Percentiles rank a stretch among this genome's conserved stretches.
phyloP scores from a whole-genome alignment of 2,888 invertebrate species.

The Apodemia mormo region DNA sequence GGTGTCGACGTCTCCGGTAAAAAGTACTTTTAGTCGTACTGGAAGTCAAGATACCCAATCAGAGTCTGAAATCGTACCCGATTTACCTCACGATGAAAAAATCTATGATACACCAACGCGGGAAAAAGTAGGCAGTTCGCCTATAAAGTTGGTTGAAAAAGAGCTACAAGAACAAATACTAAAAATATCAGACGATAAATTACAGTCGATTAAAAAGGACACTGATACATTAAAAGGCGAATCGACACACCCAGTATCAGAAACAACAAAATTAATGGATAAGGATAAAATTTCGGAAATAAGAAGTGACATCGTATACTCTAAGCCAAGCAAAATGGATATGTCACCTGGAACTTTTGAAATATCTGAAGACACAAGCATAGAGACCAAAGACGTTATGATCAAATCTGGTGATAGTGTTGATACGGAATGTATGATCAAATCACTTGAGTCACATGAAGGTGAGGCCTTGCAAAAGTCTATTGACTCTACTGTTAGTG shows the following conservation, averaged over 20 bases:
- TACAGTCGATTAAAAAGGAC: constrained; percentile 56
- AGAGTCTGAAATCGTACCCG: constrained; percentile 78
- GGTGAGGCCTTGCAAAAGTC: constrained; percentile 77
- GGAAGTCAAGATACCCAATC: constrained; percentile 82
- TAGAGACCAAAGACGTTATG: constrained; percentile 73
- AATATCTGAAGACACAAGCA: constrained; percentile 68
- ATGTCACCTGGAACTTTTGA: constrained; percentile 67
- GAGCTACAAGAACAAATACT: constrained; percentile 73
- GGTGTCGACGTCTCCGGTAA: constrained; percentile 74
- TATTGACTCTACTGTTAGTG: constrained; percentile 77
- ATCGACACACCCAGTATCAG: background rate
- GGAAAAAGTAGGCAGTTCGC: constrained; percentile 61
- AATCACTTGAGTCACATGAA: constrained; percentile 77
- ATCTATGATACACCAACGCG: constrained; percentile 65
- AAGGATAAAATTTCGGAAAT: background rate
- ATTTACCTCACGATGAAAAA: constrained; percentile 72
- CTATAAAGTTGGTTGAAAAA: constrained; percentile 70
- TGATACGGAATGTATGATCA: constrained; percentile 77
- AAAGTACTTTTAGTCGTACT: constrained; percentile 75
- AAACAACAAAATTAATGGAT: background rate
- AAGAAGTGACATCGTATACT: constrained; percentile 27
- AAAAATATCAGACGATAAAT: constrained; percentile 71
- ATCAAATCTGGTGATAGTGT: constrained; percentile 77
- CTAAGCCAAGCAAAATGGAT: constrained; percentile 61
- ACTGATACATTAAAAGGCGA: constrained; percentile 24